Evolutionary conservation across 92 coral and sea anemone species (phyloP).

Genomic region (Zoanthus solanderi): DNA sequence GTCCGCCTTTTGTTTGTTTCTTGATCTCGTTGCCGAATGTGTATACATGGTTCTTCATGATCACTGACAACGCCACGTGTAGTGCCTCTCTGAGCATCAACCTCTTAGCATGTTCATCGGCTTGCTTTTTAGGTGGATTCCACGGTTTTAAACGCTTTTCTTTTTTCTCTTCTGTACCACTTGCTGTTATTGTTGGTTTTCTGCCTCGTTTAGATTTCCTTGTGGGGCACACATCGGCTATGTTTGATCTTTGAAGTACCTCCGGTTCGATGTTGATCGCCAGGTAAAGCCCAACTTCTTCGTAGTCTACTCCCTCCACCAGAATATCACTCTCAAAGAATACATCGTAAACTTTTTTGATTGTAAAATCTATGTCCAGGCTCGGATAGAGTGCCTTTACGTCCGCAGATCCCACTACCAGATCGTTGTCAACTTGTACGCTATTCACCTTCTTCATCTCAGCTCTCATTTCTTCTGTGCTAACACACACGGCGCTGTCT

Average conservation of each 20-base stretch:
- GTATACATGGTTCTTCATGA: no score
- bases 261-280: not conserved
- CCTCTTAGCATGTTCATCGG: no score
- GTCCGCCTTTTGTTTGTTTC: not conserved
- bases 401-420: not conserved
- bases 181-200: not conserved
- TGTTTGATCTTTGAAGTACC: not conserved
- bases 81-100: no score
- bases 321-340: no score
- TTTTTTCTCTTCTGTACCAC: no score
- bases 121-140: not conserved
- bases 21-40: no score
- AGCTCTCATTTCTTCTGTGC: conserved; percentile 39
- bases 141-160: not conserved
- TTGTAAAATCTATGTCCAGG: no score
- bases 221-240: not conserved
- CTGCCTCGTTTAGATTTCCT: not conserved
- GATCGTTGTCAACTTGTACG: not conserved
- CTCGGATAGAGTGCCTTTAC: no score
- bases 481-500: not conserved
- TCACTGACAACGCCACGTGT: no score
- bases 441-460: conserved; percentile 20
- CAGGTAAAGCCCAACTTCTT: not conserved
- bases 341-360: no score
- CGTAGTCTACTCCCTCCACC: no score